phyloP scores from a whole-genome alignment of 2,888 invertebrate species.

The Hetaerina titia region DNA sequence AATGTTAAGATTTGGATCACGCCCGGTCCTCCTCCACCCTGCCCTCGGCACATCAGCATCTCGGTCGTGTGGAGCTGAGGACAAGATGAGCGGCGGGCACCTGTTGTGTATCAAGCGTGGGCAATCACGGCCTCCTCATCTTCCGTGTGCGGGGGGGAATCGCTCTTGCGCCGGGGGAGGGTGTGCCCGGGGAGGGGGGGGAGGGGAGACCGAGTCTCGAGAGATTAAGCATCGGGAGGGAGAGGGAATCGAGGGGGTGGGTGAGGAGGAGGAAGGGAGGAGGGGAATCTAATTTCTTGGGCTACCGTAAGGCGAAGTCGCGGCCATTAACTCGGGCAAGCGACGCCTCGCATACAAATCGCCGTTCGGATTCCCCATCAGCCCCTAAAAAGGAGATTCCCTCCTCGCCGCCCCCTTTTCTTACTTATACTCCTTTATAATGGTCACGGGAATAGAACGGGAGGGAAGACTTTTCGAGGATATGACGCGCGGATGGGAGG shows the following conservation, averaged over 20 bases:
- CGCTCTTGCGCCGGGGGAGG: no score
- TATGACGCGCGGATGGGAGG: background rate
- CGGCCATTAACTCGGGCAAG: conserved; percentile 62
- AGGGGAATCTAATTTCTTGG: conserved; percentile 59
- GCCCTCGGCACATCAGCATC: no score
- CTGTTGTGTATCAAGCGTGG: background rate
- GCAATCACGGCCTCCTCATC: background rate
- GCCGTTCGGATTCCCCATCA: background rate
- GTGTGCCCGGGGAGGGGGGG: no score
- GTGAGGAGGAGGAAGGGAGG: background rate
- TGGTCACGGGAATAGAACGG: background rate
- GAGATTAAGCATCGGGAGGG: no score
- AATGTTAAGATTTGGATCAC: background rate
- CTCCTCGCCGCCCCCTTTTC: background rate
- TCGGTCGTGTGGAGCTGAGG: no score
- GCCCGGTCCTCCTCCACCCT: background rate
- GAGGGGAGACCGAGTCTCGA: no score
- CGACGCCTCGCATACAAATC: conserved; percentile 64
- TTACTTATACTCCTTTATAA: background rate
- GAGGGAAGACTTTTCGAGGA: background rate
- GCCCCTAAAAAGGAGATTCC: background rate
- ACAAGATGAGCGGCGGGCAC: background rate
- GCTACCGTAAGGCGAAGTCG: conserved; percentile 61
- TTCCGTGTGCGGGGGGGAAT: no score
- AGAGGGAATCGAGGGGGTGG: background rate